These are phyloP conservation scores for Priapulus caudatus DNA, from an alignment of 2,888 invertebrate species.

Conservation along the genomic window DNA sequence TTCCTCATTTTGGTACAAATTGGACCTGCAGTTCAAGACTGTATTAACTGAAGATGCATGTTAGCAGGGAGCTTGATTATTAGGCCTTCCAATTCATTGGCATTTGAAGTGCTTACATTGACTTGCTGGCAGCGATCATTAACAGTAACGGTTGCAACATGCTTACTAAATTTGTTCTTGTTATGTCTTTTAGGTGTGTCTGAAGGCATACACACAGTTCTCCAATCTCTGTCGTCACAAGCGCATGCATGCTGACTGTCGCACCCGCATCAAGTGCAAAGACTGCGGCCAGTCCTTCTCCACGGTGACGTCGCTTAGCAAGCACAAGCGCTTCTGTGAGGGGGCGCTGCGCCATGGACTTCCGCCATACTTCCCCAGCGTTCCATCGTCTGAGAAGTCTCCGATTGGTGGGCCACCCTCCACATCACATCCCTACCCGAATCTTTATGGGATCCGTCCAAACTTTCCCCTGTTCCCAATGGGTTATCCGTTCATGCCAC, in stretches of 20 bases:
- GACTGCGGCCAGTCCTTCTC: constrained; percentile 89
- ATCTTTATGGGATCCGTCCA: background rate
- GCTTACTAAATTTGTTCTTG: no score
- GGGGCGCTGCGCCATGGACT: constrained; percentile 40
- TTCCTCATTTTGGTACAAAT: no score
- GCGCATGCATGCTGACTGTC: constrained; percentile 93
- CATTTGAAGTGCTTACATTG: no score
- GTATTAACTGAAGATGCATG: no score
- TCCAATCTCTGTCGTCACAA: constrained; percentile 99
- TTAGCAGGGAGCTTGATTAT: no score
- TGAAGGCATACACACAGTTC: constrained; percentile 97
- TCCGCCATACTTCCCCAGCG: background rate
- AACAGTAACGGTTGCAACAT: no score
- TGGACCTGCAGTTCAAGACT: no score
- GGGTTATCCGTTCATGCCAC: background rate
- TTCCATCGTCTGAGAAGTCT: background rate
- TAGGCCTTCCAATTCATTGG: no score
- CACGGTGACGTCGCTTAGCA: constrained; percentile 77
- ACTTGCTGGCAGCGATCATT: no score
- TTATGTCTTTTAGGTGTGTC: no score
- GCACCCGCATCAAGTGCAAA: constrained; percentile 80
- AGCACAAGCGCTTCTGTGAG: constrained; percentile 93
- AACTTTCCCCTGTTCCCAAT: background rate
- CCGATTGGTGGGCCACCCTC: background rate
- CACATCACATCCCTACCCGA: background rate